phyloP scores from a whole-genome alignment of 2,113 vertebrate genomes.

The Aegypius monachus region DNA sequence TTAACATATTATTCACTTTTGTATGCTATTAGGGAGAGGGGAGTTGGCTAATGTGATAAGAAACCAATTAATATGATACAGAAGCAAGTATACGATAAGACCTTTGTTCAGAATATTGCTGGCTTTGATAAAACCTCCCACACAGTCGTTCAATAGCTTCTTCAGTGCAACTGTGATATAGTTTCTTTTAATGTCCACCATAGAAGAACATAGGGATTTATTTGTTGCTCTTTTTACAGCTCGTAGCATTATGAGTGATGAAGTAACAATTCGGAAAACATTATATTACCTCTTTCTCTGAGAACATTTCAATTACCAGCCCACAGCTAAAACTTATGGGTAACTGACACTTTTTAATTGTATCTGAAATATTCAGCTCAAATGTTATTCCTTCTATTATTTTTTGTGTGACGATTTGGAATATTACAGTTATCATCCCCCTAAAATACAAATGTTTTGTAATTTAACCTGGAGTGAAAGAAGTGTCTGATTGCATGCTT shows the following conservation, averaged over 20 bases:
- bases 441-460: not conserved
- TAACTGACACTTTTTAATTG: not conserved
- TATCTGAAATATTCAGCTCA: not conserved
- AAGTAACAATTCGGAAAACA: not conserved
- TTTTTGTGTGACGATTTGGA: not conserved
- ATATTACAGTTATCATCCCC: not conserved
- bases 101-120: constrained; percentile 46
- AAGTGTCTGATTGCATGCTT: not conserved
- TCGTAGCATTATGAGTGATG: not conserved
- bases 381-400: not conserved
- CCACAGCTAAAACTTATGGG: not conserved
- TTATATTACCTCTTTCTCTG: not conserved
- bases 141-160: constrained; percentile 30
- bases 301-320: not conserved
- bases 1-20: constrained; percentile 50
- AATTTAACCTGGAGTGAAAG: not conserved
- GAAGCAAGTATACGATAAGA: constrained; percentile 58
- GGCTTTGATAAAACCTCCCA: constrained; percentile 58
- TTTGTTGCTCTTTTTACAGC: not conserved
- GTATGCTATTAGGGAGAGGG: not conserved
- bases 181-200: not conserved
- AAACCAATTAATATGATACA: constrained; percentile 64
- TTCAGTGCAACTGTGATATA: constrained; percentile 14
- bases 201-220: not conserved
- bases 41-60: constrained; percentile 66